These are phyloP conservation scores for Phyllotreta cruciferae DNA, from an alignment of 2,888 invertebrate species.

Conservation along the genomic window DNA sequence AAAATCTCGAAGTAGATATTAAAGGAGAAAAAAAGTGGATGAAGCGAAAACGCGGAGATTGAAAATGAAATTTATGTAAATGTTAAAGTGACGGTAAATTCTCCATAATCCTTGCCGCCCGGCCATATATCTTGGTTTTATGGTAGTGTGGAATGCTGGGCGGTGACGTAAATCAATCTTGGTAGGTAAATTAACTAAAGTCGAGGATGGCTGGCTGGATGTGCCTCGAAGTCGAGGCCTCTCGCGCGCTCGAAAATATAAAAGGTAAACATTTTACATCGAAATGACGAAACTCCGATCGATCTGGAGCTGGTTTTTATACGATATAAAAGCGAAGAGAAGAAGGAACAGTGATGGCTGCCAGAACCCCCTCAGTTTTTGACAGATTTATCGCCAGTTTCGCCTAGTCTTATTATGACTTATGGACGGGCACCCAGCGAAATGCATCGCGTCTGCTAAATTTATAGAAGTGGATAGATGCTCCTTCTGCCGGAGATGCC, in stretches of 20 bases:
- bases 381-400: conserved; percentile 62
- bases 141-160: conserved; percentile 55
- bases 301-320: too few relatives aligned
- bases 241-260: too few relatives aligned
- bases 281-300: too few relatives aligned
- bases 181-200: conserved; percentile 53
- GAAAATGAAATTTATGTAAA: conserved; percentile 45
- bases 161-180: conserved; percentile 58
- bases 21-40: conserved; percentile 6
- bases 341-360: conserved; percentile 45
- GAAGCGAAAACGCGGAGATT: conserved; percentile 39
- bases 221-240: conserved; percentile 4
- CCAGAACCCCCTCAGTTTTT: conserved; percentile 56
- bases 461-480: conserved; percentile 39
- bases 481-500: conserved; percentile 5
- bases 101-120: conserved; percentile 51
- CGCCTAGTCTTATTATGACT: conserved; percentile 62
- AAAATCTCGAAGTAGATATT: not conserved
- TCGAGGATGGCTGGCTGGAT: conserved; percentile 39
- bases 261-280: too few relatives aligned
- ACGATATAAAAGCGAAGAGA: not conserved
- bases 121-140: conserved; percentile 57
- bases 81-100: conserved; percentile 46
- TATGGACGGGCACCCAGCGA: conserved; percentile 60
- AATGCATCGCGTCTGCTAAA: conserved; percentile 50